phyloP scores from a whole-genome alignment of 1,140 invertebrate species.

The Eumeta japonica region DNA sequence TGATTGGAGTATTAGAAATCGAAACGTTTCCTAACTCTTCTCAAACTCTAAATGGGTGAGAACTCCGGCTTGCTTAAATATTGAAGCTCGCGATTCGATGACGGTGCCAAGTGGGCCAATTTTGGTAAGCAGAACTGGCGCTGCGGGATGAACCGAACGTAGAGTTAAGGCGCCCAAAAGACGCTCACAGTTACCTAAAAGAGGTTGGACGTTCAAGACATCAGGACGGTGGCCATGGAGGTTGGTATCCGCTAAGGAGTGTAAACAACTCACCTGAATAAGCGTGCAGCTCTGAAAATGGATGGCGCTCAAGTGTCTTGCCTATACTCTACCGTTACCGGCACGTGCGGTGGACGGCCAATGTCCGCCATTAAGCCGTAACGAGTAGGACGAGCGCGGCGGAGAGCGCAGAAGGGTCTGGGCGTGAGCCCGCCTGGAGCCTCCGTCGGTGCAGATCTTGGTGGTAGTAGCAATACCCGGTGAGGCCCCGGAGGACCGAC shows the following conservation, averaged over 20 bases:
- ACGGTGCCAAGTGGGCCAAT: too few species aligned
- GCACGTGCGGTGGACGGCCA: too few species aligned
- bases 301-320: constrained; percentile 70
- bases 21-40: constrained; percentile 81
- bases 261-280: constrained; percentile 89
- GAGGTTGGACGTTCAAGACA: constrained; percentile 82
- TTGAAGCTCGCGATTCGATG: constrained; percentile 54
- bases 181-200: constrained; percentile 68
- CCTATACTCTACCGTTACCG: too few species aligned
- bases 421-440: too few species aligned
- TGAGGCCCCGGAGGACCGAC: constrained; percentile 78
- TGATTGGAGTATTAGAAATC: constrained; percentile 82
- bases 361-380: constrained; percentile 27
- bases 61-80: too few species aligned
- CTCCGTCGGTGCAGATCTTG: too few species aligned
- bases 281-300: constrained; percentile 89
- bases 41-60: too few species aligned
- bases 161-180: constrained; percentile 69
- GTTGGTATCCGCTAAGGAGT: too few species aligned
- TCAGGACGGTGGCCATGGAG: too few species aligned
- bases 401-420: constrained; percentile 72
- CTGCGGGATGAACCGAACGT: constrained; percentile 82
- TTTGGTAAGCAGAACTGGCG: too few species aligned
- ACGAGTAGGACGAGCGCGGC: too few species aligned
- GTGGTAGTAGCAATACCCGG: constrained; percentile 85